Evolutionary conservation across 1,140 invertebrate genomes (phyloP).

Genomic region (Agraylea sexmaculata): DNA sequence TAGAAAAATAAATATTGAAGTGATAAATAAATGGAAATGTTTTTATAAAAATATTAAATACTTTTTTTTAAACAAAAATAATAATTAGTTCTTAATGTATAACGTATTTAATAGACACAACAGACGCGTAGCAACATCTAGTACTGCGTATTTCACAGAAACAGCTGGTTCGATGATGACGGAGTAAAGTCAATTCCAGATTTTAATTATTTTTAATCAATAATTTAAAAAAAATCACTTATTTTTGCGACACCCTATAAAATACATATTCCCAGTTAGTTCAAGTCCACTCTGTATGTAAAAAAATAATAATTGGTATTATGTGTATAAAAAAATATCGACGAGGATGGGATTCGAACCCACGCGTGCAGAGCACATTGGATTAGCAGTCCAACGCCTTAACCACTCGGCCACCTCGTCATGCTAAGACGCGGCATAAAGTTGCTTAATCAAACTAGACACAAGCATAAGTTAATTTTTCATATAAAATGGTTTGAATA

Average conservation of each 20-base stretch:
- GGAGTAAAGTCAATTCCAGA: constrained; percentile 74
- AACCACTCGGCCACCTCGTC: constrained; percentile 98
- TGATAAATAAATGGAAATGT: not conserved
- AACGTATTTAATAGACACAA: not conserved
- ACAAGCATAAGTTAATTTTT: too few species aligned
- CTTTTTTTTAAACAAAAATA: not conserved
- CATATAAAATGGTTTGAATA: too few species aligned
- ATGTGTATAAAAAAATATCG: constrained; percentile 42
- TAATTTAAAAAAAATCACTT: not conserved
- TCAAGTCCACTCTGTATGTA: not conserved
- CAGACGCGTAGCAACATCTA: too few species aligned
- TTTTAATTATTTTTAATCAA: constrained; percentile 26
- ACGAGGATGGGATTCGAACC: constrained; percentile 98
- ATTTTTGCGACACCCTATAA: not conserved
- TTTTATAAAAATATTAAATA: not conserved
- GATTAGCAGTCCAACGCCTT: constrained; percentile 99
- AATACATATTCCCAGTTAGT: not conserved
- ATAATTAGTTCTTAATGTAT: not conserved
- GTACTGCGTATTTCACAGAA: constrained; percentile 2
- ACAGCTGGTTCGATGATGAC: constrained; percentile 40
- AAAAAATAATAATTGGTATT: not conserved
- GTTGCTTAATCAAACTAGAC: too few species aligned
- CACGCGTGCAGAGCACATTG: constrained; percentile 96
- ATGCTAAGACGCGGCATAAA: too few species aligned
- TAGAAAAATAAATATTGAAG: constrained; percentile 1